A percentile compares a stretch with the other conserved stretches of the same genome.
phyloP scores from a whole-genome alignment of 2,888 invertebrate genomes.

The Matsumyia berberina region DNA sequence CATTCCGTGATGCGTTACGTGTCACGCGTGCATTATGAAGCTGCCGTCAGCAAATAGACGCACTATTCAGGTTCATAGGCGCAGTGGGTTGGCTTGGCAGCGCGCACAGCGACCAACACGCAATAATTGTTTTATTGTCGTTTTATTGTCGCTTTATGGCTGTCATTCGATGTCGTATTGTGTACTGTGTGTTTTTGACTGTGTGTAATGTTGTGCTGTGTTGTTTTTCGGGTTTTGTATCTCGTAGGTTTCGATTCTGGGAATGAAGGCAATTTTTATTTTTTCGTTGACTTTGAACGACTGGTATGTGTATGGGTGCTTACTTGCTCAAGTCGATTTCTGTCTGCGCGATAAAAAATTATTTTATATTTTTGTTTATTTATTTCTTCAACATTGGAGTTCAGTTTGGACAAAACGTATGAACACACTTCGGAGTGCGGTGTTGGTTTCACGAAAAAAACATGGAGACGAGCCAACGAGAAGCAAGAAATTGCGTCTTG shows the following conservation, averaged over 20 bases:
- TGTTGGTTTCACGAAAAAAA: background rate
- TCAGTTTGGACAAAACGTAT: background rate
- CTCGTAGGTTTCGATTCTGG: constrained; percentile 10
- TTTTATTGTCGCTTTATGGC: constrained; percentile 54
- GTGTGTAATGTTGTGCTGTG: constrained; percentile 12
- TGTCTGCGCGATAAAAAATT: constrained; percentile 32
- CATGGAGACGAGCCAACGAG: background rate
- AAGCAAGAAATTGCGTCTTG: no score
- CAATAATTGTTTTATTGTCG: constrained; percentile 64
- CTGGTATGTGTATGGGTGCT: constrained; percentile 15
- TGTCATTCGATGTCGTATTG: constrained; percentile 43
- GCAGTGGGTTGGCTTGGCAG: constrained; percentile 27
- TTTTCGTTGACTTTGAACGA: background rate
- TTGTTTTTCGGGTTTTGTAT: constrained; percentile 34
- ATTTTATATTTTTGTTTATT: constrained; percentile 20
- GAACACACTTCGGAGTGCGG: background rate
- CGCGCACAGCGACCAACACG: constrained; percentile 26
- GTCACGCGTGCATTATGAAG: constrained; percentile 60
- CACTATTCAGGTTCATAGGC: constrained; percentile 24
- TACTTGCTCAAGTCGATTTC: background rate
- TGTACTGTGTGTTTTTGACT: background rate
- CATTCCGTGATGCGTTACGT: constrained; percentile 53
- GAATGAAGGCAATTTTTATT: constrained; percentile 22
- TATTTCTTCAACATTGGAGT: constrained; percentile 1
- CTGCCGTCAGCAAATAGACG: constrained; percentile 39